Evolutionary conservation across 1,140 invertebrate genomes (phyloP), one percentile per base, ranked within the genome.

Genomic region (Sycophaga agraensis): DNA sequence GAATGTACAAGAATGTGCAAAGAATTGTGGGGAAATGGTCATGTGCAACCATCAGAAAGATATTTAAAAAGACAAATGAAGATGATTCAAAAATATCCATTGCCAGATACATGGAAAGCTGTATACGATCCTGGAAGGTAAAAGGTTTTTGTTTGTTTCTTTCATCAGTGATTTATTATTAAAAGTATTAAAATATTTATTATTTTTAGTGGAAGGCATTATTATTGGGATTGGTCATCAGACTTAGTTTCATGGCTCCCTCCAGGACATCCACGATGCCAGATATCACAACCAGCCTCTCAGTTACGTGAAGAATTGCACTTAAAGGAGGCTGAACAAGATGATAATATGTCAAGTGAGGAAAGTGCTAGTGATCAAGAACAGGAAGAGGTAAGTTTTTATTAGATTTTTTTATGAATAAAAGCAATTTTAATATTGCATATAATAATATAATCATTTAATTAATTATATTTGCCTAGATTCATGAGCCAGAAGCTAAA

Each of bases 211-310:
- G 89, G 89, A 1, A 84, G 91, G 65, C 93, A 93, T 82, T 99
- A 97, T 80, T 98, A 96, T 75, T 98, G 96, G 96, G 92, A 96
- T 75, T 87, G 88, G 69, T 85, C 88, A 51, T 94, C 91, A 65
- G 94, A 97, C 82, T 82, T 94, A 63, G 97, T 99, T 1, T 91
- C 91, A 4, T 99, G 97, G 97, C 73, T 97, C 46, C 93, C 96
- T 35, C 96, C 97, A 14, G 82, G 83, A 22, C 96, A 98, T 82
- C 96, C 95, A n/a, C 89, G 87, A 74, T 91, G 93, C 51, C 81
- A 86, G 22, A 85, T 92, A 50, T 88, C 89, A 4, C 86, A 91
- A 73, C 89, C 93, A 68, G 94, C 94, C 19, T 89, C 92, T 24
- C 89, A 89, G 70, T 80, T 96, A 54, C 82, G 92, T 66, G 87